Conservation (phyloP, 2,113 vertebrate species). For the Rhombomys opimus region DNA sequence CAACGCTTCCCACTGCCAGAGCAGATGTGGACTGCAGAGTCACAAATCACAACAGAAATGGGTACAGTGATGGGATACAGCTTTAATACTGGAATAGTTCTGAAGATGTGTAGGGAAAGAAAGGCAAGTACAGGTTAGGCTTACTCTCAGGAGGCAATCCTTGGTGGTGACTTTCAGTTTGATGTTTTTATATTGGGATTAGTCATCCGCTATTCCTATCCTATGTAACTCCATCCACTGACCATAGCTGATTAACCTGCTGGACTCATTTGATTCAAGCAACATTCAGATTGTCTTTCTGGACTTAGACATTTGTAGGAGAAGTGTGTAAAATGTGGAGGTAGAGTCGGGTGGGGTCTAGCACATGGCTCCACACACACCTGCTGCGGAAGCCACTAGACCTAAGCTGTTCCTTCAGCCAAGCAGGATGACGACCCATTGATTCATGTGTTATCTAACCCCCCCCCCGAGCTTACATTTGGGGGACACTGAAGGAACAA, state of each 20-base stretch:
- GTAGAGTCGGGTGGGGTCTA: neutral
- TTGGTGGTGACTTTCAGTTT: neutral
- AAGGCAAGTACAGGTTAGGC: neutral
- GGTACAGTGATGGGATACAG: neutral
- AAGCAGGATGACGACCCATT: neutral
- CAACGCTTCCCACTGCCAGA: neutral
- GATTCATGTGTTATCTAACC: neutral
- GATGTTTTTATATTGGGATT: neutral
- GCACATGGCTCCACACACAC: neutral
- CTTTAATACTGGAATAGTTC: neutral
- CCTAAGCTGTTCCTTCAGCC: neutral
- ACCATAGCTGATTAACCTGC: neutral
- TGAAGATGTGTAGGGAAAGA: neutral
- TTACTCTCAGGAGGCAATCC: neutral
- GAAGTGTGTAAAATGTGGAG: neutral
- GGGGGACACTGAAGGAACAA: neutral
- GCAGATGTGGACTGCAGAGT: neutral
- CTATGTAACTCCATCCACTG: neutral
- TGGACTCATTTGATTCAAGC: neutral
- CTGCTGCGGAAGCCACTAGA: neutral
- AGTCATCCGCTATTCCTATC: neutral
- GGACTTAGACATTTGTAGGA: neutral
- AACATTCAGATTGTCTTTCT: neutral
- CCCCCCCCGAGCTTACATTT: neutral
- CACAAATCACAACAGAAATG: neutral